Percentiles rank a stretch among this genome's conserved stretches.
Evolutionary conservation across 2,888 invertebrate species (phyloP).

Genomic region (Anthophora plumipes): DNA sequence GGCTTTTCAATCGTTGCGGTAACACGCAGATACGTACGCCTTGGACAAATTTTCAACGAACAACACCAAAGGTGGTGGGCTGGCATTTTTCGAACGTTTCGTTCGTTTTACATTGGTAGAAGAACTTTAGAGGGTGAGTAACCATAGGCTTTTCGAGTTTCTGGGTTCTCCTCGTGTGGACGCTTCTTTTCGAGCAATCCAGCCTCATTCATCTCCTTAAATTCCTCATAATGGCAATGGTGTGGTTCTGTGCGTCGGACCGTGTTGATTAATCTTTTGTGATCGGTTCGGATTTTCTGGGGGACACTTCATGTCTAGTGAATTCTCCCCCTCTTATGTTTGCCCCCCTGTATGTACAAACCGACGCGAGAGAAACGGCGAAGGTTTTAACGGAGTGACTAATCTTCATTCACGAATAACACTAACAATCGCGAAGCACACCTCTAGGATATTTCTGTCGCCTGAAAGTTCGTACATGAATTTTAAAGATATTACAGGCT

Average conservation of each 20-base stretch:
- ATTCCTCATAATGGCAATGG: not conserved
- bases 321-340: not conserved
- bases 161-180: not conserved
- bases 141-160: constrained; percentile 20
- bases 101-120: constrained; percentile 24
- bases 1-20: constrained; percentile 28
- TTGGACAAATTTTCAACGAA: constrained; percentile 40
- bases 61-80: constrained; percentile 39
- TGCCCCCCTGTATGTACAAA: not conserved
- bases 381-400: not conserved
- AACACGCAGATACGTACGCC: constrained; percentile 23
- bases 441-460: not conserved
- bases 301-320: not conserved
- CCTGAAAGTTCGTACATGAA: not conserved
- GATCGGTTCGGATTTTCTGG: not conserved
- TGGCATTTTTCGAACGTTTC: constrained; percentile 36
- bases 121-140: constrained; percentile 43
- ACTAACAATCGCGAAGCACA: not conserved
- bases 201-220: not conserved
- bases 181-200: not conserved
- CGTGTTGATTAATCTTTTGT: constrained; percentile 8
- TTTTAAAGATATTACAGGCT: not conserved
- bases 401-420: not conserved
- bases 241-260: not conserved
- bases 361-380: not conserved